phyloP scores from a whole-genome alignment of 2,888 invertebrate species.

The Pseudanteris insignis region DNA sequence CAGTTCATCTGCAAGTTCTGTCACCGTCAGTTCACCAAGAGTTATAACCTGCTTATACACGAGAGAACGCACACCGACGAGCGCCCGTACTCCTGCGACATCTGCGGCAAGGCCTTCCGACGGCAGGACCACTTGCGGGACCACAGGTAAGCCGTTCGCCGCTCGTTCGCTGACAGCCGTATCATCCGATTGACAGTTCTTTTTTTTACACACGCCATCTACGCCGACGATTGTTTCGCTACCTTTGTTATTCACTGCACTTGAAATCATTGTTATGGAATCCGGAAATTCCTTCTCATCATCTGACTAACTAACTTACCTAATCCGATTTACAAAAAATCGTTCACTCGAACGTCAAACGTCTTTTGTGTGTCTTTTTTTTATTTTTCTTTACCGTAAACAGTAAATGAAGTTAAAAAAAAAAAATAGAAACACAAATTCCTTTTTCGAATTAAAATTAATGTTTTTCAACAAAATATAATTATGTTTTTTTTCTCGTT shows the following conservation, averaged over 20 bases:
- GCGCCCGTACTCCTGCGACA: slow-evolving; percentile 95
- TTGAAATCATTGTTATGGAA: too few relatives aligned
- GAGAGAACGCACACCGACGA: slow-evolving; percentile 97
- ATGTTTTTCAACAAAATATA: background rate
- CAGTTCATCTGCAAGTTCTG: slow-evolving; percentile 99
- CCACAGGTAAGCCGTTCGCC: slow-evolving; percentile 77
- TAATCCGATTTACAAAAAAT: too few relatives aligned
- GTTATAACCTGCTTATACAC: slow-evolving; percentile 98
- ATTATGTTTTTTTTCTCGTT: background rate
- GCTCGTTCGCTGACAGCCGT: slow-evolving; percentile 2
- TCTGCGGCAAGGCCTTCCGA: slow-evolving; percentile 97
- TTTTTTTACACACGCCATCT: slow-evolving; percentile 6
- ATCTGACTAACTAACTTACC: too few relatives aligned
- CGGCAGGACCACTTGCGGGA: slow-evolving; percentile 95
- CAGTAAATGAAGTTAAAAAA: too few relatives aligned
- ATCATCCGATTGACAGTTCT: slow-evolving; percentile 15
- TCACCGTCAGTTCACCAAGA: slow-evolving; percentile 96
- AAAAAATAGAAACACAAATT: too few relatives aligned
- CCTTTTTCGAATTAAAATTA: too few relatives aligned
- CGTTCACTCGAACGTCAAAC: too few relatives aligned
- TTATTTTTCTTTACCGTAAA: too few relatives aligned
- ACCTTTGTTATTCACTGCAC: too few relatives aligned
- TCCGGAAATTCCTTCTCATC: too few relatives aligned
- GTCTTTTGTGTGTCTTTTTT: too few relatives aligned
- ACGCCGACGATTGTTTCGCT: too few relatives aligned